A percentile compares a stretch with the other conserved stretches of the same genome.
phyloP scores from a whole-genome alignment of 2,888 invertebrate genomes.

The Spodoptera littoralis region DNA sequence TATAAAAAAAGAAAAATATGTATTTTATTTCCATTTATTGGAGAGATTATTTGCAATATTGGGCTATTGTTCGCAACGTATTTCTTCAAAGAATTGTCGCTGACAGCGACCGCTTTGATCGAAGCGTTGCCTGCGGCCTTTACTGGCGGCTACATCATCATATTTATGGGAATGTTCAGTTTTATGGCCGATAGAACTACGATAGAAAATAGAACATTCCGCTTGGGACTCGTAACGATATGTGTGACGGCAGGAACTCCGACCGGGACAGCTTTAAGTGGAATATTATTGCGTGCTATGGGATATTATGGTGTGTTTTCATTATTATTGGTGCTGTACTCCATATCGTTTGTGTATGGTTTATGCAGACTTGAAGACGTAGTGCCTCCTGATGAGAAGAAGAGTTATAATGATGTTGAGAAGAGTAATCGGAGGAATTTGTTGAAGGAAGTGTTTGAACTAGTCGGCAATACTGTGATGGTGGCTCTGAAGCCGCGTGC shows the following conservation, averaged over 20 bases:
- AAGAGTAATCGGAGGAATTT: conserved; percentile 61
- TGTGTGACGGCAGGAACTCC: conserved; percentile 87
- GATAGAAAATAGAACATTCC: conserved; percentile 89
- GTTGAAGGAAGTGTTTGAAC: conserved; percentile 71
- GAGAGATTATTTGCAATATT: conserved; percentile 87
- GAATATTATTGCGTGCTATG: conserved; percentile 78
- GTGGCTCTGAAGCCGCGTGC: conserved; percentile 77
- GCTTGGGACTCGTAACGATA: conserved; percentile 89
- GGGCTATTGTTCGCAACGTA: conserved; percentile 88
- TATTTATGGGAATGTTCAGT: conserved; percentile 90
- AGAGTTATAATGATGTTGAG: conserved; percentile 22
- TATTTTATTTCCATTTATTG: conserved; percentile 88
- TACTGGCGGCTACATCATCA: conserved; percentile 89
- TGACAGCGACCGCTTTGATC: conserved; percentile 85
- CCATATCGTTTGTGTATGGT: conserved; percentile 77
- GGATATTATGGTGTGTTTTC: conserved; percentile 86
- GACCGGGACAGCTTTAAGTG: conserved; percentile 86
- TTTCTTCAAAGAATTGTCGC: conserved; percentile 86
- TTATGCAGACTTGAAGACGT: conserved; percentile 80
- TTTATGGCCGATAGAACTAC: conserved; percentile 90
- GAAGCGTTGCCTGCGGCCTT: conserved; percentile 89
- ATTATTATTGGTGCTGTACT: conserved; percentile 74
- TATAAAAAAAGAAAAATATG: conserved; percentile 89
- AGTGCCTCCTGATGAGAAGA: conserved; percentile 55
- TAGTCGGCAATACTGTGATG: conserved; percentile 80